phyloP scores from a whole-genome alignment of 2,113 vertebrate genomes.

The Charina bottae region DNA sequence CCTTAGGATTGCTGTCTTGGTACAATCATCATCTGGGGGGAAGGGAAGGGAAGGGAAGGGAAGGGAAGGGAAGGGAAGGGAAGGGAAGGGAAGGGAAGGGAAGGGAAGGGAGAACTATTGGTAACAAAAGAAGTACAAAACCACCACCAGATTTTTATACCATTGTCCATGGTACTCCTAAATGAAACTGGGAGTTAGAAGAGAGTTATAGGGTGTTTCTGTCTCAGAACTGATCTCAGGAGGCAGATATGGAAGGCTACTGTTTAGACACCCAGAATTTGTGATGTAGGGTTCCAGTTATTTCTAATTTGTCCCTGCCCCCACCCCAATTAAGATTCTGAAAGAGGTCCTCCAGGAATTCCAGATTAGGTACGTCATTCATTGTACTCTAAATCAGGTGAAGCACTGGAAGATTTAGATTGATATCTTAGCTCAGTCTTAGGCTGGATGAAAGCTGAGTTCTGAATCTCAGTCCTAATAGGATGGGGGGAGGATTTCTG shows the following conservation, averaged over 20 bases:
- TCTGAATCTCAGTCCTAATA: background rate
- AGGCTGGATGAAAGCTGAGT: background rate
- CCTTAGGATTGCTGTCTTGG: too few species aligned
- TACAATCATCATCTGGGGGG: too few species aligned
- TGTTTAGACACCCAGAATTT: background rate
- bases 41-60: too few species aligned
- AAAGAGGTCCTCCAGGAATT: background rate
- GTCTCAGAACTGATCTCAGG: background rate
- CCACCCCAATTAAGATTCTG: background rate
- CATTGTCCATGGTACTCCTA: too few species aligned
- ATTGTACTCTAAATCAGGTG: background rate
- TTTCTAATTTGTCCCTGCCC: background rate
- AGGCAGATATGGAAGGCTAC: background rate
- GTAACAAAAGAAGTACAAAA: too few species aligned
- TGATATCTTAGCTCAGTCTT: background rate
- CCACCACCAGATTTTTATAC: too few species aligned
- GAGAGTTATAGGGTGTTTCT: background rate
- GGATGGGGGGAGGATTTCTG: background rate
- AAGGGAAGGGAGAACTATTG: too few species aligned
- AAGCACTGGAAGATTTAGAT: background rate
- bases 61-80: too few species aligned
- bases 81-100: too few species aligned
- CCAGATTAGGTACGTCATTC: background rate
- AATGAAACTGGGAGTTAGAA: too few species aligned
- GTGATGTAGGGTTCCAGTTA: background rate